phyloP scores from a whole-genome alignment of 2,797 vertebrate species.

The Podarcis siculus region DNA sequence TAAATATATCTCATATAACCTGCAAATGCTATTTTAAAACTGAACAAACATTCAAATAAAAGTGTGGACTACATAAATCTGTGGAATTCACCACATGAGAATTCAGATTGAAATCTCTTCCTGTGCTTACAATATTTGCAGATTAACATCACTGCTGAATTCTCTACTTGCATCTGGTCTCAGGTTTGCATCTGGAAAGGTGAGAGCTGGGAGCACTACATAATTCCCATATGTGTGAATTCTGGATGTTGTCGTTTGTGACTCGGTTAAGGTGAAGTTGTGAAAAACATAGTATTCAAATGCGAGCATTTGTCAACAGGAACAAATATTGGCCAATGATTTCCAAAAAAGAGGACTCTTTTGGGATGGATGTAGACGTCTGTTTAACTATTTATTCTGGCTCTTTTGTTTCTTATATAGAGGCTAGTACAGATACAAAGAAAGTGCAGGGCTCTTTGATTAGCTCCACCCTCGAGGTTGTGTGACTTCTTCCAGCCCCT shows the following conservation, averaged over 20 bases:
- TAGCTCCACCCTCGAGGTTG: no score
- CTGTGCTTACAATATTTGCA: neutral
- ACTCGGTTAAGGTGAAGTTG: neutral
- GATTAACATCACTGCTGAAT: neutral
- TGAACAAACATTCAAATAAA: conserved; percentile 10
- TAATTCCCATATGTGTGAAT: neutral
- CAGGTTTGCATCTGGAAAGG: neutral
- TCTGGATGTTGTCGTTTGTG: neutral
- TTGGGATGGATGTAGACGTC: neutral
- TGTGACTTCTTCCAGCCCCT: no score
- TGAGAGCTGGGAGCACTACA: neutral
- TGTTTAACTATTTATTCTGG: neutral
- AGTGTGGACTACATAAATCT: neutral
- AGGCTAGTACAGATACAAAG: no score
- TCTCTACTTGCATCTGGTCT: neutral
- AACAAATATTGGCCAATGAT: neutral
- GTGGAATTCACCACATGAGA: neutral
- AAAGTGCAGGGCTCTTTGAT: no score
- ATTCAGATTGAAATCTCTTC: conserved; percentile 14
- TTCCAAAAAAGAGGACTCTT: neutral
- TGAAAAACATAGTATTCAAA: neutral
- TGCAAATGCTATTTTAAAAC: conserved; percentile 20
- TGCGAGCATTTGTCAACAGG: neutral
- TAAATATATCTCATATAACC: conserved; percentile 12
- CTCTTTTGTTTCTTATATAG: neutral